Conservation (phyloP, 2,113 vertebrate species). For the Artemisiospiza belli region DNA sequence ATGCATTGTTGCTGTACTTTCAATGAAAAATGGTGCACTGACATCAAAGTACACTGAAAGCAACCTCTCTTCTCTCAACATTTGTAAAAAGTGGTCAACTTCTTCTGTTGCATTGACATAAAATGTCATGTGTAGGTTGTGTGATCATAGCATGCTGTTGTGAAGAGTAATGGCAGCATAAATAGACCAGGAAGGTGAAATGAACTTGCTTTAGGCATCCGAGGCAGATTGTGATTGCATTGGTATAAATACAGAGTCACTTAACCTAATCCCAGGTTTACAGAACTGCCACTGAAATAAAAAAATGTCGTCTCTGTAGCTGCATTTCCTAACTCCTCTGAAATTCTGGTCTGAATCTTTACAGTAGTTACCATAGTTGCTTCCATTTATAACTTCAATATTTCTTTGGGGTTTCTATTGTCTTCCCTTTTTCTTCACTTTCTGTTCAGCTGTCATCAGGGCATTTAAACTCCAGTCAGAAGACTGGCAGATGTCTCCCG, state of each 20-base stretch:
- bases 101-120: neutral
- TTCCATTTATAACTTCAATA: conserved; percentile 17
- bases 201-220: neutral
- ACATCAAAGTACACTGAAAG: neutral
- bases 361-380: neutral
- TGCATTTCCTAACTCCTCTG: neutral
- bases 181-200: neutral
- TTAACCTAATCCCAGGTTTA: neutral
- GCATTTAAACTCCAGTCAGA: neutral
- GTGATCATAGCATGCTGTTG: neutral
- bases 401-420: conserved; percentile 5
- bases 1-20: neutral
- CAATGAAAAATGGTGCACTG: neutral
- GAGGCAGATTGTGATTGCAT: neutral
- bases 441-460: conserved; percentile 57
- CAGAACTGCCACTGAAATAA: neutral
- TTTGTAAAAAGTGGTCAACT: neutral
- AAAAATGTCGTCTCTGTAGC: neutral
- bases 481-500: conserved; percentile 54
- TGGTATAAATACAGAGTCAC: neutral
- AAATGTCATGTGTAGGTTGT: neutral
- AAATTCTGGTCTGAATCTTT: neutral
- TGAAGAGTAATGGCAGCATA: neutral
- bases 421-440: conserved; percentile 29
- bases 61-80: fast-evolving